Evolutionary conservation across 2,888 invertebrate species (phyloP), one percentile per base, ranked within the genome.

Genomic region (Endomychus coccineus): DNA sequence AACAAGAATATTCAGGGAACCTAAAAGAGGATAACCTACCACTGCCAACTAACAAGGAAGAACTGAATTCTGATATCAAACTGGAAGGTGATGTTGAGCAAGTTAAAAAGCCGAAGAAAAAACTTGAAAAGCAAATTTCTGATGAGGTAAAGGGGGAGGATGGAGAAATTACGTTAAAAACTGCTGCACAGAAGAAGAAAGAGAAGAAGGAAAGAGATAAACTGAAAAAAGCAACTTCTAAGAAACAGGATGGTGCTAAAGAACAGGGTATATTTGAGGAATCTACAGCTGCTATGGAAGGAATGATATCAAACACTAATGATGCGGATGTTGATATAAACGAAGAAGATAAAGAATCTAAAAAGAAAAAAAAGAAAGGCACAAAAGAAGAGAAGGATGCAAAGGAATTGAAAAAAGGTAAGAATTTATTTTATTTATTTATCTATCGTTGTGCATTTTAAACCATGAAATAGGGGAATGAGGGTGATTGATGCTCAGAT

Each of bases 171-270:
- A 78, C 80, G 1, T 72, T 85, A 9, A 87, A 88, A 67, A 77
- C 83, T 9, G 84, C 87, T 3, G 86, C 88, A 2, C 87, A 89
- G 58, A 90, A 90, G 67, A 89, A 87, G 56, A 88, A 88, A 55
- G 89, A 89, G 52, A 90, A 89, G 54, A 88, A 87, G 52, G 86
- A 88, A 63, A 73, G 84, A 10, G 83, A 83, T 54, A 80, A 79
- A 50, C 76, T 78, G 49, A 86, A 86, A 56, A 81, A 83, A 49
- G 67, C 74, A 49, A 81, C 81, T 39, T 75, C 79, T 22, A 80
- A 80, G 55, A 76, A 50, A 37, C 47, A 42, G 36, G 64, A 27
- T 43, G 48, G 52, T 5, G 51, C 43, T n/a, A 44, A 21, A 16
- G 52, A 71, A 64, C 49, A n/a, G n/a, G n/a, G n/a, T n/a, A n/a